Evolutionary conservation across 2,888 invertebrate genomes (phyloP).

Genomic region (Spicauda simplicius): DNA sequence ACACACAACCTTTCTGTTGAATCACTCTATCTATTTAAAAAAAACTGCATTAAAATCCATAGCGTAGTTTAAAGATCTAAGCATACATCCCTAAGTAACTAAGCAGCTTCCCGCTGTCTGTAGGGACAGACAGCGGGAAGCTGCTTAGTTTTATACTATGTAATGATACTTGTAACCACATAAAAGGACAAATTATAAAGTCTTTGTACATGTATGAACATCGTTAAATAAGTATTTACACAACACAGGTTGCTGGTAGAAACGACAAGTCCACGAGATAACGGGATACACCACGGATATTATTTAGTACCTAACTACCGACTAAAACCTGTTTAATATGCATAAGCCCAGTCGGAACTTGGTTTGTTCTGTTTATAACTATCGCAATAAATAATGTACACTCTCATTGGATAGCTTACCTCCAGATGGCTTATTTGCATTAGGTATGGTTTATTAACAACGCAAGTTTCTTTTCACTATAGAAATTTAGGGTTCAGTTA

Average conservation of each 20-base stretch:
- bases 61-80: no score
- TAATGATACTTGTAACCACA: no score
- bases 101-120: no score
- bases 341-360: slow-evolving; percentile 33
- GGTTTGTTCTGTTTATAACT: slow-evolving; percentile 35
- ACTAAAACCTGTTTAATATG: slow-evolving; percentile 32
- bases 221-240: no score
- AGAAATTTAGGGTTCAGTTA: not conserved
- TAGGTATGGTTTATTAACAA: slow-evolving; percentile 25
- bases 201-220: no score
- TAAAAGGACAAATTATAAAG: no score
- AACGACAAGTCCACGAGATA: slow-evolving; percentile 2
- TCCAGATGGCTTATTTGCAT: slow-evolving; percentile 23
- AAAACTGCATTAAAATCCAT: no score
- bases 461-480: not conserved
- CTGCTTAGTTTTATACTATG: no score
- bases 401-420: slow-evolving; percentile 28
- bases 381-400: slow-evolving; percentile 32
- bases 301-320: slow-evolving; percentile 32
- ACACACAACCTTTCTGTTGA: no score
- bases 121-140: no score
- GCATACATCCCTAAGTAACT: no score
- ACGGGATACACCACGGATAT: slow-evolving; percentile 23
- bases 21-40: no score
- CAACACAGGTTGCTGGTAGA: not conserved